Conservation (phyloP, 2,113 vertebrate species). For the Pedionomus torquatus region DNA sequence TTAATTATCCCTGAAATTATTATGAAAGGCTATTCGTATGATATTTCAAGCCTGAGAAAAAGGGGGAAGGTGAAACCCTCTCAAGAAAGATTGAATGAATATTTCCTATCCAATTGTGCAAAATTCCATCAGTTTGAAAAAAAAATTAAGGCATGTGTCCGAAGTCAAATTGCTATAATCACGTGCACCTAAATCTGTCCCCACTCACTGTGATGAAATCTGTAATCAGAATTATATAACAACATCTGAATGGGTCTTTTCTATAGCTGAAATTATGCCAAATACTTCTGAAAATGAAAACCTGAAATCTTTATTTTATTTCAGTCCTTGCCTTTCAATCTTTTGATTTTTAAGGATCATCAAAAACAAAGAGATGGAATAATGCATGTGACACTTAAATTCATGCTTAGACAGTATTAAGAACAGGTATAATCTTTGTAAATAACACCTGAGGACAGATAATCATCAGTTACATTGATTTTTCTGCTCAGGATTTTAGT, state of each 20-base stretch:
- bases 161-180: neutral
- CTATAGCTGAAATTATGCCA: neutral
- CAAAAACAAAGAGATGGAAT: neutral
- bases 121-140: neutral
- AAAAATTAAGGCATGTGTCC: neutral
- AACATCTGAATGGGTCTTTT: neutral
- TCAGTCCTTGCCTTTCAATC: neutral
- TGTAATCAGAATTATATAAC: neutral
- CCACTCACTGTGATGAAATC: neutral
- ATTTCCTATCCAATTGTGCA: neutral
- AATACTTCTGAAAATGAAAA: constrained; percentile 6
- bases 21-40: neutral
- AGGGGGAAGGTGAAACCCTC: neutral
- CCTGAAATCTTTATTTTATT: neutral
- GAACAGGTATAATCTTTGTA: constrained; percentile 18
- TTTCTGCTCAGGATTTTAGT: neutral
- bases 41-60: neutral
- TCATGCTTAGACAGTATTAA: neutral
- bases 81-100: neutral
- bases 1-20: neutral
- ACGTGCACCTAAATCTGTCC: neutral
- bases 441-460: constrained; percentile 4
- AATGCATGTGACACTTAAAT: neutral
- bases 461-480: constrained; percentile 10
- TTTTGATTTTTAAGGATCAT: neutral